A percentile compares a stretch with the other conserved stretches of the same genome.
These are phyloP conservation scores for Lepidochrysops patricia DNA, from an alignment of 2,888 invertebrate genomes.

Conservation along the genomic window DNA sequence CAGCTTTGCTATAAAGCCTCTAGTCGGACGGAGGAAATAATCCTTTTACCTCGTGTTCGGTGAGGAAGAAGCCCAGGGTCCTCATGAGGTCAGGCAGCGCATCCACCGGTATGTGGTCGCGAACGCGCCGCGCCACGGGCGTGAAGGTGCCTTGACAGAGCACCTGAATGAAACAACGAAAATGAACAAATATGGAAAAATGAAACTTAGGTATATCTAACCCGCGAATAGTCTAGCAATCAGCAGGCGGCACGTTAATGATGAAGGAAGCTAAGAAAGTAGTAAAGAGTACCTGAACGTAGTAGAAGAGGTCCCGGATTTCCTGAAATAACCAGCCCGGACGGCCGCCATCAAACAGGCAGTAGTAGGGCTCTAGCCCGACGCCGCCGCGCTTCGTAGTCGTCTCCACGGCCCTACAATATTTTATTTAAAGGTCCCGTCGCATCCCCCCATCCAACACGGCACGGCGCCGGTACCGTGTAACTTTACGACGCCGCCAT, in stretches of 20 bases:
- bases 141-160: slow-evolving; percentile 81
- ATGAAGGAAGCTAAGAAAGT: no score
- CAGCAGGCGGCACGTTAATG: no score
- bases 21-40: no score
- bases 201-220: no score
- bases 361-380: slow-evolving; percentile 80
- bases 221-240: no score
- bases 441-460: no score
- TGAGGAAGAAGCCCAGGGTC: slow-evolving; percentile 83
- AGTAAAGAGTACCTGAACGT: slow-evolving; percentile 77
- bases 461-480: no score
- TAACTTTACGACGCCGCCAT: no score
- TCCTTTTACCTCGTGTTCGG: slow-evolving; percentile 83
- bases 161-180: slow-evolving; percentile 76
- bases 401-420: slow-evolving; percentile 62
- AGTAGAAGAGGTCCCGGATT: slow-evolving; percentile 84
- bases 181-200: no score
- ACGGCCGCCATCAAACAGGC: slow-evolving; percentile 80
- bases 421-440: no score
- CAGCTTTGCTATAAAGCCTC: no score
- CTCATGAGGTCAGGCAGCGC: slow-evolving; percentile 84
- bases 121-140: slow-evolving; percentile 74
- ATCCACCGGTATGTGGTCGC: slow-evolving; percentile 75
- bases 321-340: slow-evolving; percentile 82
- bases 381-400: slow-evolving; percentile 68